These are phyloP conservation scores for Dicyrtoma fusca DNA, from an alignment of 2,888 invertebrate genomes.

Conservation along the genomic window DNA sequence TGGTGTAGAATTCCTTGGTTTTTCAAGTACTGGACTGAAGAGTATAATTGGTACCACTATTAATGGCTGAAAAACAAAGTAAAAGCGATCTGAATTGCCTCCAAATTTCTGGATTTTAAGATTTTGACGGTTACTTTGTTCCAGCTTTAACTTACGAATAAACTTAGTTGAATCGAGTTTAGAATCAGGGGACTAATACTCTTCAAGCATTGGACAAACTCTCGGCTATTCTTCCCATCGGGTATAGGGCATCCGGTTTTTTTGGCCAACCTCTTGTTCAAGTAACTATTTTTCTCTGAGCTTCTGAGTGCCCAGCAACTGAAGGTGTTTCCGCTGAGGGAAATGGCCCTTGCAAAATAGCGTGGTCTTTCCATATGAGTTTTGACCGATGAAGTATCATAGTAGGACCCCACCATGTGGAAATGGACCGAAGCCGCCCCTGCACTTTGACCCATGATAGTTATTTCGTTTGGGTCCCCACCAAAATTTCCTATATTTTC, in stretches of 20 bases:
- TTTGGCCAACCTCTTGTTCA: background rate
- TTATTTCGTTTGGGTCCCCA: background rate
- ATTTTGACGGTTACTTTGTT: background rate
- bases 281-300: background rate
- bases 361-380: no score
- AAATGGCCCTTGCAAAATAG: background rate
- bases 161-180: background rate
- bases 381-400: no score
- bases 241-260: background rate
- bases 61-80: background rate
- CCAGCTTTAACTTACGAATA: constrained; percentile 2
- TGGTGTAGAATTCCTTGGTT: background rate
- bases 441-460: constrained; percentile 12
- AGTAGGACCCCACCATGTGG: background rate
- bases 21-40: constrained; percentile 6
- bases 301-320: constrained; percentile 1
- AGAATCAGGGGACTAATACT: background rate
- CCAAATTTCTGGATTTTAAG: background rate
- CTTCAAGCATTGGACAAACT: background rate
- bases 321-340: constrained; percentile 4
- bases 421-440: constrained; percentile 7
- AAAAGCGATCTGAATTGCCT: background rate
- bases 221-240: background rate
- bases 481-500: constrained; percentile 9
- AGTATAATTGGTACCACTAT: constrained; percentile 1